Evolutionary conservation across 1,140 invertebrate genomes (phyloP).

Genomic region (Diachasma alloeum): DNA sequence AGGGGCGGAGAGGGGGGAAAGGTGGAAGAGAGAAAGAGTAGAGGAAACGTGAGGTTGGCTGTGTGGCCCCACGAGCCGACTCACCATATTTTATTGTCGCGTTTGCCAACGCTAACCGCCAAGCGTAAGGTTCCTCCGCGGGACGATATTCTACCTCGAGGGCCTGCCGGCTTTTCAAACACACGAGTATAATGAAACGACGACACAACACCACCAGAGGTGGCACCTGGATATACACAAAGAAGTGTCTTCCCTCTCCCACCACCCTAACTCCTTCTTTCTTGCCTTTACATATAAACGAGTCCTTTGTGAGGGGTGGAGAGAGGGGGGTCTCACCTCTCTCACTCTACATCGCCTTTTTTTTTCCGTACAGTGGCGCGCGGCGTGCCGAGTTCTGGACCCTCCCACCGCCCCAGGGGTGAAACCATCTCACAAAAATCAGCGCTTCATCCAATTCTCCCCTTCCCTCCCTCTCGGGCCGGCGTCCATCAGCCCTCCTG

Average conservation of each 20-base stretch:
- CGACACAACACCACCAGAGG: slow-evolving; percentile 14
- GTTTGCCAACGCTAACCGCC: slow-evolving; percentile 55
- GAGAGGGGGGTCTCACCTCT: not conserved
- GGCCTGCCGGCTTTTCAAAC: slow-evolving; percentile 11
- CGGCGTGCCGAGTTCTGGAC: slow-evolving; percentile 48
- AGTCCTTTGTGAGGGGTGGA: not conserved
- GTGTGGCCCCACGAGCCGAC: slow-evolving; percentile 44
- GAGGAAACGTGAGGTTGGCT: slow-evolving; percentile 11
- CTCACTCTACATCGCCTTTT: not conserved
- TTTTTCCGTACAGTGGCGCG: slow-evolving; percentile 9
- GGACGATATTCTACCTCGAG: slow-evolving; percentile 30
- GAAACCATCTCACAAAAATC: slow-evolving; percentile 68
- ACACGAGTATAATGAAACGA: slow-evolving; percentile 14
- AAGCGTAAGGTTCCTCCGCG: slow-evolving; percentile 26
- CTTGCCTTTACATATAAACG: slow-evolving; percentile 8
- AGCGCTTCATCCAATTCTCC: slow-evolving; percentile 53
- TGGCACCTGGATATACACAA: slow-evolving; percentile 18
- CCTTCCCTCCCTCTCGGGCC: not conserved
- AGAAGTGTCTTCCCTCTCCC: slow-evolving; percentile 9
- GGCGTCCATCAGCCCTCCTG: not conserved
- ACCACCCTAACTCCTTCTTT: slow-evolving; percentile 18
- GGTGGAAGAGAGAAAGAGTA: slow-evolving; percentile 30
- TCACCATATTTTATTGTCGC: slow-evolving; percentile 61
- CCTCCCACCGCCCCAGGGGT: slow-evolving; percentile 59
- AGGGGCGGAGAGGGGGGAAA: slow-evolving; percentile 27